Percentiles rank a stretch among this genome's conserved stretches.
Evolutionary conservation across 2,113 vertebrate species (phyloP).

Genomic region (Hymenochirus boettgeri): DNA sequence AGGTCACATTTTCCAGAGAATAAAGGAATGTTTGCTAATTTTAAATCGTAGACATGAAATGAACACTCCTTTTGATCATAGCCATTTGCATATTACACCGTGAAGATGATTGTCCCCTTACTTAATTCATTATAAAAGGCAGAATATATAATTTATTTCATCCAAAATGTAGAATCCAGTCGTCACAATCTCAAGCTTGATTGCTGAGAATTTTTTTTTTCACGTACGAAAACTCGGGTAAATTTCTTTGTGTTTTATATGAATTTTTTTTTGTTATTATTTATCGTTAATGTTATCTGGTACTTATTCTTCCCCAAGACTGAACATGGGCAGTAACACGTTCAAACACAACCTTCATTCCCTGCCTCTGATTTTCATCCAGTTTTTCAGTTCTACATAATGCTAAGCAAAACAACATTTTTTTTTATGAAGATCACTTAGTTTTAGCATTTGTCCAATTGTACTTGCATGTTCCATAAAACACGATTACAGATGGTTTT

Average conservation of each 20-base stretch:
- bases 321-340: too few species aligned
- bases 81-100: constrained; percentile 47
- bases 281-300: too few species aligned
- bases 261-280: not conserved
- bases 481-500: constrained; percentile 11
- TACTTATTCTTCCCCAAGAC: too few species aligned
- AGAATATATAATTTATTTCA: constrained; percentile 24
- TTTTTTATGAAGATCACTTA: constrained; percentile 7
- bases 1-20: constrained; percentile 57
- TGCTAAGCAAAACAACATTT: too few species aligned
- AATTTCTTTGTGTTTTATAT: not conserved
- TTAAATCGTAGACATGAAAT: constrained; percentile 52
- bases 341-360: too few species aligned
- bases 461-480: not conserved
- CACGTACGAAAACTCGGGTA: not conserved
- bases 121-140: constrained; percentile 28
- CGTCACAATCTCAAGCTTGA: constrained; percentile 30
- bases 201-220: constrained; percentile 4
- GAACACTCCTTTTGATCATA: constrained; percentile 49
- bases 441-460: not conserved
- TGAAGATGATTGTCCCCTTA: constrained; percentile 40
- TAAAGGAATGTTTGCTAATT: constrained; percentile 47
- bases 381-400: too few species aligned
- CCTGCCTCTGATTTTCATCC: too few species aligned
- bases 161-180: constrained; percentile 44